phyloP scores from a whole-genome alignment of 2,113 vertebrate species.

The Rissa tridactyla region DNA sequence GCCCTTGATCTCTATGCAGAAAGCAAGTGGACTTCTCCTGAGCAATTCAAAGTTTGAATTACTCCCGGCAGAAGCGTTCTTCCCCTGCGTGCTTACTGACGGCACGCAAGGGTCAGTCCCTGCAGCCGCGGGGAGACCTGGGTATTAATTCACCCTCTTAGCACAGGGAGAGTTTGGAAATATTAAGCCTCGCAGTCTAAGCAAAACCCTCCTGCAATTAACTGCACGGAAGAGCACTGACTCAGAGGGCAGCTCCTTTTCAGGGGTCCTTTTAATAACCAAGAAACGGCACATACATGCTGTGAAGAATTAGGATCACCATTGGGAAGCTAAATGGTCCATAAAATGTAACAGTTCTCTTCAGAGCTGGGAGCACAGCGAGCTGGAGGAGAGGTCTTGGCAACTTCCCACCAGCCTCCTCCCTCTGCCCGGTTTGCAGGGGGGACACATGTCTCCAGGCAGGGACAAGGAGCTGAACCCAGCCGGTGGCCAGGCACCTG shows the following conservation, averaged over 20 bases:
- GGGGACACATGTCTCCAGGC: not conserved
- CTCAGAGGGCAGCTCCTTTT: slow-evolving; percentile 43
- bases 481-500: not conserved
- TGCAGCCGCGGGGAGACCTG: not conserved
- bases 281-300: slow-evolving; percentile 35
- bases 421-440: not conserved
- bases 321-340: slow-evolving; percentile 48
- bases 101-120: slow-evolving; percentile 45
- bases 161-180: slow-evolving; percentile 27
- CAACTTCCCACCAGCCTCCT: not conserved
- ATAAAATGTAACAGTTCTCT: slow-evolving; percentile 41
- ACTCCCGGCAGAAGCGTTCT: not conserved
- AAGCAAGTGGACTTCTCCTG: slow-evolving; percentile 14
- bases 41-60: slow-evolving; percentile 35
- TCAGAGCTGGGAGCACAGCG: not conserved
- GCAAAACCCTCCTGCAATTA: slow-evolving; percentile 29
- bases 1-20: not conserved
- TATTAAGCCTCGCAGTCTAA: slow-evolving; percentile 8
- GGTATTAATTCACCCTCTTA: slow-evolving; percentile 59
- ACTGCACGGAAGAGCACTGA: slow-evolving; percentile 1
- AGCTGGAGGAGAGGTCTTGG: slow-evolving; percentile 13
- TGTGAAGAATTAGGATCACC: slow-evolving; percentile 57
- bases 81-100: not conserved
- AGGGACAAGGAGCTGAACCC: not conserved
- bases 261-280: slow-evolving; percentile 35